Evolutionary conservation across 1,140 invertebrate species (phyloP), one percentile per base, ranked within the genome.

Genomic region (Platyura marginata): DNA sequence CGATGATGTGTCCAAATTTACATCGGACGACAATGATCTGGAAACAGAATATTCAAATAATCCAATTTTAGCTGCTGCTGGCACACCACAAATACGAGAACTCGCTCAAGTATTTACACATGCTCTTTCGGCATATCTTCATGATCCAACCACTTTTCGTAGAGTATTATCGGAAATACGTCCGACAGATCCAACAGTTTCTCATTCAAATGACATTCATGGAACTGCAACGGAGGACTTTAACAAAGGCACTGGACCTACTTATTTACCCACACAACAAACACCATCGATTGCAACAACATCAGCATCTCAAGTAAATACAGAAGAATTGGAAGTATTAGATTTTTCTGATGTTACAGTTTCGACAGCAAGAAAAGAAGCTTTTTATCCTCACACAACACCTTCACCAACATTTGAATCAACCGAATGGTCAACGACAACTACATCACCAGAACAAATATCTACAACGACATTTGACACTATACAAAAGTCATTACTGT

Each of bases 21-120:
- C 40, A 59, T 64, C 15, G 16, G 9, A 41, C 20, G 39, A 55
- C 50, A 71, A 75, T 43, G 74, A 77, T 51, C 55, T 78, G 29
- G 65, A 72, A 40, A 33, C 35, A 11, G 40, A 46, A 23, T 33
- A 36, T 23, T 42, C 44, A 21, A 39, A 35, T 13, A 21, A 40
- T 46, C 32, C 36, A 16, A 15, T 46, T 3, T 4, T 39, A 16
- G 34, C 37, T 18, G 41, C 40, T 6, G 23, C 20, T 22, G 44
- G 44, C 41, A 69, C 69, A 18, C 76, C 75, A 1, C 74, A 79
- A 52, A 69, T 84, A 0, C 66, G 81, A 35, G 77, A 84, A 61
- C 57, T 87, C 2, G 82, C 82, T 2, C 77, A 82, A 61, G 78
- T 86, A 1, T 87, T 87, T 51, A 84, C 81, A 1, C 74, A 81